Conservation (phyloP, 1,140 invertebrate genomes). For the Pseudachorutes palmiensis region DNA sequence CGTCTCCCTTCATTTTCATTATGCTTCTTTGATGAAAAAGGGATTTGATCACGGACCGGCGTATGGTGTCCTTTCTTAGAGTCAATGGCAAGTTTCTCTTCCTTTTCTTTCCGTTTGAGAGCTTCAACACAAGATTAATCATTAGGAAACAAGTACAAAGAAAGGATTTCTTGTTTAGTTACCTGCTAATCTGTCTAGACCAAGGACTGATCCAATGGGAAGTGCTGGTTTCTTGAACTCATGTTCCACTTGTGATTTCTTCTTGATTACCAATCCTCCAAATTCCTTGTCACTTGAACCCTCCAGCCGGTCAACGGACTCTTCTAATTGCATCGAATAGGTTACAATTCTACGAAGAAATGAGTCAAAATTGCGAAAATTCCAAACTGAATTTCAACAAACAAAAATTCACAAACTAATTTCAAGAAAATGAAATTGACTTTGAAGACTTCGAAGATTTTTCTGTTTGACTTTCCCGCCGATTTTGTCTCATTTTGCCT, state of each 20-base stretch:
- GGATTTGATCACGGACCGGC: conserved; percentile 40
- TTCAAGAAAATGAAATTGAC: too few species aligned
- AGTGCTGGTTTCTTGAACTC: conserved; percentile 63
- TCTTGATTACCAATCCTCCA: conserved; percentile 77
- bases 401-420: too few species aligned
- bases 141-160: conserved; percentile 12
- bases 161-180: conserved; percentile 16
- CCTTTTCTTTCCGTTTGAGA: conserved; percentile 57
- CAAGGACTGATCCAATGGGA: conserved; percentile 60
- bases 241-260: conserved; percentile 53
- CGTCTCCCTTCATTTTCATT: conserved; percentile 56
- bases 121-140: conserved; percentile 42
- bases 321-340: background rate
- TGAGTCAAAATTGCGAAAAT: too few species aligned
- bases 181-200: conserved; percentile 75
- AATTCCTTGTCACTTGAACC: conserved; percentile 60
- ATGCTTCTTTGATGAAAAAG: conserved; percentile 19
- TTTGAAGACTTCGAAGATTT: too few species aligned
- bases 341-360: too few species aligned
- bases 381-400: too few species aligned
- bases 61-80: conserved; percentile 44
- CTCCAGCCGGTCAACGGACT: conserved; percentile 66
- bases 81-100: conserved; percentile 47
- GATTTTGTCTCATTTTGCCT: too few species aligned
- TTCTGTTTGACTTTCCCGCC: too few species aligned